Base-by-base conservation (phyloP, 2,888 invertebrate genomes). In the Amblyteles armatorius region DNA sequence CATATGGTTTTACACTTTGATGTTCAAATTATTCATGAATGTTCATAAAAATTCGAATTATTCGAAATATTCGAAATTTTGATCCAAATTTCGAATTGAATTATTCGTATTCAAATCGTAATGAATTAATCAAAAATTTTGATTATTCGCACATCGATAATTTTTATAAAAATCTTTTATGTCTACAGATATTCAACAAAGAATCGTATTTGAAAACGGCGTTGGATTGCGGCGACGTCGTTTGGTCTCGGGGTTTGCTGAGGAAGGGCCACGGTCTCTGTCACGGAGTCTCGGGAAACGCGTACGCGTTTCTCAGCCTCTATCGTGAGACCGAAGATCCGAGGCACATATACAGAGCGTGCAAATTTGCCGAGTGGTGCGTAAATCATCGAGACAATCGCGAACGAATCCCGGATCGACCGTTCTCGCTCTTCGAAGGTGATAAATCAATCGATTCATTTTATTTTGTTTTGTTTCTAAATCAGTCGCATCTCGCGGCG, bases 241-340 rank as follows among this genome's bases (percentile, higher is more conserved):
- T 97, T 83, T 98, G 98, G 98, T 90, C 95, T 78, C 95, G 97
- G 87, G 98, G 98, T 4, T 93, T 98, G 29, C 94, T 97, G 57
- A 95, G 95, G 87, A 98, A 98, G 94, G 98, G 98, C 7, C 98
- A 97, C 92, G 97, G 98, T 83, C 94, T 98, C 26, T 98, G 98
- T 91, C 98, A 98, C 92, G 98, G 98, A 1, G 96, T 97, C 3
- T 95, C 97, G 86, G 98, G 98, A 81, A 98, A 98, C 94, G 98
- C 96, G 1, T 98, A 98, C 91, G 95, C 97, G 9, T 97, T 98
- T 91, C 94, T 98, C 76, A 95, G 96, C 88, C 93, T 98, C 40
- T 98, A 96, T 92, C 97, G 97, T 93, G 94, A 95, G n/a, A 98
- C 98, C 1, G 95, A 96, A 96, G 96, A 97, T 87, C 93, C 95